These are phyloP conservation scores for Callyntrura sp. DNA, from an alignment of 2,888 invertebrate species.

Conservation along the genomic window DNA sequence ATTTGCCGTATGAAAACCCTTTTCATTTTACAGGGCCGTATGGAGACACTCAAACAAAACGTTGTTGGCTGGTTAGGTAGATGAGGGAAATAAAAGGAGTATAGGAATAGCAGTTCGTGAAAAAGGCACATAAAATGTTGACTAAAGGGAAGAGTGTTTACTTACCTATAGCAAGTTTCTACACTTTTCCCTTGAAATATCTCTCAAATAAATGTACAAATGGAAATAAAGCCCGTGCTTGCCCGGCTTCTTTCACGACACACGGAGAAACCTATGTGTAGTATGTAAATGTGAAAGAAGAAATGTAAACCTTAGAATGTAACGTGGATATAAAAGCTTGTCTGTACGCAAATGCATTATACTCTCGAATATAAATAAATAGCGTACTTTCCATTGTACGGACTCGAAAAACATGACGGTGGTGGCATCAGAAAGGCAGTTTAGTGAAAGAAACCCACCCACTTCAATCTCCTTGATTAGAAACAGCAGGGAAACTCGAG, in stretches of 20 bases:
- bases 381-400: constrained; percentile 25
- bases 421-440: constrained; percentile 59
- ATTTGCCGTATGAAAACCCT: background rate
- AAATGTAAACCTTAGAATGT: constrained; percentile 19
- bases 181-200: constrained; percentile 25
- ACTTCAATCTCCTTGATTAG: constrained; percentile 84
- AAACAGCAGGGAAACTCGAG: constrained; percentile 83
- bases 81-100: background rate
- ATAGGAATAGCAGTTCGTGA: background rate
- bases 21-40: background rate
- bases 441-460: constrained; percentile 78
- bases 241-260: constrained; percentile 24
- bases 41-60: constrained; percentile 17
- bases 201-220: constrained; percentile 44
- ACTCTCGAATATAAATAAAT: background rate
- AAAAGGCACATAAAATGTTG: constrained; percentile 40
- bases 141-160: constrained; percentile 5
- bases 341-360: background rate
- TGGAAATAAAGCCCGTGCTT: constrained; percentile 14
- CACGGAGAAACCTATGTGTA: background rate
- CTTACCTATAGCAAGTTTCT: constrained; percentile 21
- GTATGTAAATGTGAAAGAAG: constrained; percentile 43
- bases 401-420: constrained; percentile 26
- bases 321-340: background rate
- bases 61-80: constrained; percentile 5